Evolutionary conservation across 2,113 vertebrate genomes (phyloP).

Genomic region (Oxyruncus cristatus): DNA sequence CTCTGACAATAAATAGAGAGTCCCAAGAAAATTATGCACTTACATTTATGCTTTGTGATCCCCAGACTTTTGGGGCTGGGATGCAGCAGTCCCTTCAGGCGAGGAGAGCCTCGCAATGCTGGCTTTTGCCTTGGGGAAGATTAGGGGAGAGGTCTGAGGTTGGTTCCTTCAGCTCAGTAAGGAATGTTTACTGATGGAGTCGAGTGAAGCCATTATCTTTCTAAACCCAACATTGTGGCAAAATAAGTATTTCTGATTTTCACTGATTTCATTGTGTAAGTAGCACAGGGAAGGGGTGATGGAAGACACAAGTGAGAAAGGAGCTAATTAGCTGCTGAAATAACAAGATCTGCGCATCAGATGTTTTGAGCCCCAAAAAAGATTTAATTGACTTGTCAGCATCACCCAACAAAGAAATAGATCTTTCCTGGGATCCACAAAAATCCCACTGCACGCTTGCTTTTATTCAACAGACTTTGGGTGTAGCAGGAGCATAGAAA

Average conservation of each 20-base stretch:
- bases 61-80: background rate
- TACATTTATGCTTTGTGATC: background rate
- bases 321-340: conserved; percentile 5
- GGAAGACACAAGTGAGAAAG: background rate
- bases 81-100: background rate
- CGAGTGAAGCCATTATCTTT: background rate
- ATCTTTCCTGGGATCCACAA: background rate
- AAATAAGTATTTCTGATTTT: conserved; percentile 28
- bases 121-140: background rate
- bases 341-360: background rate
- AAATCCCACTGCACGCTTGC: background rate
- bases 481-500: background rate
- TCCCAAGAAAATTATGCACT: background rate
- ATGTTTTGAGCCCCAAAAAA: background rate
- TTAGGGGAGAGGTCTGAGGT: background rate
- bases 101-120: background rate
- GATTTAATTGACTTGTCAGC: background rate
- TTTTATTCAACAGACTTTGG: background rate
- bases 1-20: background rate
- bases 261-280: conserved; percentile 12
- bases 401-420: background rate
- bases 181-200: background rate
- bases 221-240: background rate
- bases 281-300: background rate
- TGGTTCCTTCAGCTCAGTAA: background rate